Base-by-base conservation (phyloP, 2,888 invertebrate species). In the Acanthosepion lycidas region DNA sequence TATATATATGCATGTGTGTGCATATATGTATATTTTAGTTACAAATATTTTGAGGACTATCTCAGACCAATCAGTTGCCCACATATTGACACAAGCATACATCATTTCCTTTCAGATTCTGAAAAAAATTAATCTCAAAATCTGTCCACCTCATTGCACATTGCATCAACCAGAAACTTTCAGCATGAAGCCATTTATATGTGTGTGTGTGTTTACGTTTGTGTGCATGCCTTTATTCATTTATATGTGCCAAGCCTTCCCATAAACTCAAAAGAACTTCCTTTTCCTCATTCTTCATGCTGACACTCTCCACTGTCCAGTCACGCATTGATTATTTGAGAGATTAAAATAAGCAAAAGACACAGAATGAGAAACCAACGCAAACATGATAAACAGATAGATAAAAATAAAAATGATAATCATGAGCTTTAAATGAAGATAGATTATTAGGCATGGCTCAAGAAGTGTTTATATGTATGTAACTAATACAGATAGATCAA, bases 41-140 rank as follows among this genome's bases (percentile, higher is more conserved):
- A 5, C n/a, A n/a, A 78, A 78, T 33, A 78, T 78, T 78, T 78
- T 78, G 78, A 78, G 33, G 23, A 78, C 78, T 78, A 78, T 78
- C 78, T 78, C n/a, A 78, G 18, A 78, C n/a, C 78, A 78, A 78
- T 78, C 78, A 78, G 33, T 78, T 78, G 78, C 15, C 78, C n/a
- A 78, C 78, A 78, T 78, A 78, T 78, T 78, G 78, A 78, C 78
- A 78, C 78, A 78, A 78, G n/a, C 78, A 78, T 78, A 78, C 78
- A 78, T 78, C 78, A 78, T 78, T 78, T 78, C 78, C 78, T 78
- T 78, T 78, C 78, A 78, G 78, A n/a, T 78, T 78, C 15, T 4
- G 78, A n/a, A 78, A 78, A 78, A 78, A 78, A 78, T 78, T 78
- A 78, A 78, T 78, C 78, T 78, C 78, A 78, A 78, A 78, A 78